Base-by-base conservation (phyloP, 2,888 invertebrate species). In the Hypena proboscidalis region DNA sequence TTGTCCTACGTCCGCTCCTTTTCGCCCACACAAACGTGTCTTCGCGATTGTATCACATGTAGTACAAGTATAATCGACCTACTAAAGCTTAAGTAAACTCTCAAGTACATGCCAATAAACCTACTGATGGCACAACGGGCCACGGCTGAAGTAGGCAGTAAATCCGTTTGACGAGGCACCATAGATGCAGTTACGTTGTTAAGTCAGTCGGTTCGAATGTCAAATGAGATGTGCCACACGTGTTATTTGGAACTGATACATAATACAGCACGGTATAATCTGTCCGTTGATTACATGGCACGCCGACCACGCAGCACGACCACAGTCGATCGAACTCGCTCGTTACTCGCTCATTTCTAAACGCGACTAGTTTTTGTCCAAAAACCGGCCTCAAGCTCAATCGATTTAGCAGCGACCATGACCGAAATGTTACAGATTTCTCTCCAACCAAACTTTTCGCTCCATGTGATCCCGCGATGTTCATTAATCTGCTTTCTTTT, bases 371-470 rank as follows among this genome's bases (percentile, higher is more conserved):
- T 64, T 76, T 77, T 77, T 74, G 56, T 74, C 56, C 53, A 55
- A 58, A 71, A 80, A 75, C 74, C 71, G 72, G 71, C 54, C 53
- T 23, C 36, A 39, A 33, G 54, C 61, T 59, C 58, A 42, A 62
- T 63, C 60, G 55, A 70, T 76, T 72, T 70, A 58, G 69, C 69
- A 67, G 69, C 69, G 68, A 70, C 71, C 71, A 57, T 74, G 71
- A 74, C 73, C 73, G 66, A 66, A 73, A 70, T 70, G 61, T 51
- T 60, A 58, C 44, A 50, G 42, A 65, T 61, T 61, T 60, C 61
- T 64, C 36, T 39, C 38, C 27, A 43, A 23, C 27, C 35, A 25
- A 46, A 42, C 31, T 32, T 49, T 9, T 5, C 14, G 37, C 43
- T 57, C 33, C 29, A 56, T 36, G 25, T 39, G 36, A 50, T 32